Conservation (phyloP, 2,888 invertebrate genomes). For the Clostera curtula region DNA sequence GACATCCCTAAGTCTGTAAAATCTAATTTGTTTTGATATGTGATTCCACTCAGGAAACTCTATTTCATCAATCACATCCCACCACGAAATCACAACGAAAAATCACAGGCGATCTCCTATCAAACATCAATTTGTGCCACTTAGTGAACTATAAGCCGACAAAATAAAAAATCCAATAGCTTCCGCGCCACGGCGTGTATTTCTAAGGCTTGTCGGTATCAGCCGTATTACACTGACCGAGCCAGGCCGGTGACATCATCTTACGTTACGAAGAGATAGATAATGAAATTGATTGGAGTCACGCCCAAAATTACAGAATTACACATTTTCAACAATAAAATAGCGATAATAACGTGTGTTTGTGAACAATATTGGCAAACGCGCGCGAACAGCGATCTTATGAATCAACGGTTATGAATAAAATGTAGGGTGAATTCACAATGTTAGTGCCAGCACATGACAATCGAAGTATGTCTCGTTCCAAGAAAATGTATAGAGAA, state of each 20-base stretch:
- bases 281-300: constrained; percentile 50
- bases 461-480: constrained; percentile 7
- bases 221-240: constrained; percentile 44
- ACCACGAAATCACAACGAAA: too few species aligned
- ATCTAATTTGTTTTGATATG: too few species aligned
- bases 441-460: constrained; percentile 8
- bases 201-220: constrained; percentile 15
- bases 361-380: background rate
- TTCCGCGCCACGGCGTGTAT: background rate
- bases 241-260: constrained; percentile 62
- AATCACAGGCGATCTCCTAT: too few species aligned
- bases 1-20: too few species aligned
- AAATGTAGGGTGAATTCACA: background rate
- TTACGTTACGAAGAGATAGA: constrained; percentile 51
- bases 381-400: background rate
- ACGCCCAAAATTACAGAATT: constrained; percentile 45
- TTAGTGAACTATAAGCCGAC: too few species aligned
- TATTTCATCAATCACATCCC: too few species aligned
- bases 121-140: too few species aligned
- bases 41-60: too few species aligned
- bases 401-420: background rate
- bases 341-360: constrained; percentile 5
- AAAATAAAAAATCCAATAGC: constrained; percentile 11
- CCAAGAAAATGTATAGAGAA: constrained; percentile 10
- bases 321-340: constrained; percentile 11